Conservation (phyloP, 30 jellyfish, hydroid and myxozoan species). For the Chrysaora quinquecirrha region DNA sequence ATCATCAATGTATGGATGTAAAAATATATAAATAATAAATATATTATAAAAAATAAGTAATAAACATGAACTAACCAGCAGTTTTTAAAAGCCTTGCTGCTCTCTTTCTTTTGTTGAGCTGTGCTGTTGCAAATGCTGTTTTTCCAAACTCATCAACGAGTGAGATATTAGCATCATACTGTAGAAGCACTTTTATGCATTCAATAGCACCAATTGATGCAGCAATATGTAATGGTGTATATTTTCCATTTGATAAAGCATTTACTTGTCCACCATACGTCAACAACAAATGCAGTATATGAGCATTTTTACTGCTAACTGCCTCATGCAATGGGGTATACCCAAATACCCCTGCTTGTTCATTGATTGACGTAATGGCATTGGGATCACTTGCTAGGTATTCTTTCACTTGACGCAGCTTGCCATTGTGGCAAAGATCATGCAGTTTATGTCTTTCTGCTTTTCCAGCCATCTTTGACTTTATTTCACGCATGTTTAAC, state of each 20-base stretch:
- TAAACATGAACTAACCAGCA: slow-evolving; percentile 48
- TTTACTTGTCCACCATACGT: slow-evolving; percentile 87
- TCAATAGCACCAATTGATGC: slow-evolving; percentile 90
- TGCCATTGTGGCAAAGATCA: slow-evolving; percentile 70
- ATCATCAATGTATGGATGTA: neutral
- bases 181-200: slow-evolving; percentile 76
- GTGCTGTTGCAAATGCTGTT: slow-evolving; percentile 89
- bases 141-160: slow-evolving; percentile 85
- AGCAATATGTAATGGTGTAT: slow-evolving; percentile 96
- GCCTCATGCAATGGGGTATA: slow-evolving; percentile 96
- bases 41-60: neutral
- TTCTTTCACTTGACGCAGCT: slow-evolving; percentile 65
- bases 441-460: slow-evolving; percentile 64
- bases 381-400: slow-evolving; percentile 47
- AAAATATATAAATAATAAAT: neutral
- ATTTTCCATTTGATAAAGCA: slow-evolving; percentile 82
- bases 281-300: slow-evolving; percentile 70
- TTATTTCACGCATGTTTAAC: neutral
- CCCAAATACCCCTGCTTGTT: slow-evolving; percentile 92
- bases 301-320: slow-evolving; percentile 67
- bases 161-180: slow-evolving; percentile 67
- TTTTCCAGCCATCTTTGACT: slow-evolving; percentile 20
- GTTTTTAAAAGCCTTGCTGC: slow-evolving; percentile 79
- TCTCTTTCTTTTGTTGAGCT: slow-evolving; percentile 47
- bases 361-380: slow-evolving; percentile 61